Conservation (phyloP, 2,888 invertebrate species). For the Drosophila koepferae region DNA sequence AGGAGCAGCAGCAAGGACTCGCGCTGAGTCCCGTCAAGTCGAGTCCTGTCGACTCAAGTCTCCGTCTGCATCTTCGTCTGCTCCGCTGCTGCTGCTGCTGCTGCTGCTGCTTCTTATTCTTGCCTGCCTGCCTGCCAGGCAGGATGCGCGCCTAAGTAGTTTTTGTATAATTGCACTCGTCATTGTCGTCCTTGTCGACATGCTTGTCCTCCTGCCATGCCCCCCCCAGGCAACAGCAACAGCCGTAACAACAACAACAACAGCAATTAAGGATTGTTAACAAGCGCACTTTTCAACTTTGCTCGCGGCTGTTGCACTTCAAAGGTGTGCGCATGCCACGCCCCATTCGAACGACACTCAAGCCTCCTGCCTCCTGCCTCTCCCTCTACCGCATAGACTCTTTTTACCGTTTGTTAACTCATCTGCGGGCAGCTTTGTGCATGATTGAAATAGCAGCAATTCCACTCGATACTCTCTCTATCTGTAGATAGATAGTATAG, state of each 20-base stretch:
- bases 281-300: constrained; percentile 81
- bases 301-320: constrained; percentile 77
- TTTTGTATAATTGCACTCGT: constrained; percentile 80
- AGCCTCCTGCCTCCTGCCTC: background rate
- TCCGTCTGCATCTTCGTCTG: constrained; percentile 23
- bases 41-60: constrained; percentile 38
- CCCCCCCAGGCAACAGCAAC: constrained; percentile 25
- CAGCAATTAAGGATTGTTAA: constrained; percentile 80
- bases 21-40: constrained; percentile 32
- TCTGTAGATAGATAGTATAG: no score
- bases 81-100: background rate
- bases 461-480: constrained; percentile 3
- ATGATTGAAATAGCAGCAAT: constrained; percentile 31
- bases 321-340: constrained; percentile 66
- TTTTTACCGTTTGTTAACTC: constrained; percentile 13
- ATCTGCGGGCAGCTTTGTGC: constrained; percentile 40
- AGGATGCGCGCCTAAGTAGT: constrained; percentile 80
- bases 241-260: constrained; percentile 41
- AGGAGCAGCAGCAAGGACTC: constrained; percentile 28
- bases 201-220: constrained; percentile 40
- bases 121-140: constrained; percentile 52
- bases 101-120: constrained; percentile 1
- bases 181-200: constrained; percentile 79
- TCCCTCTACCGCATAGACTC: background rate
- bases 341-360: constrained; percentile 22